Conservation (phyloP, 2,888 invertebrate species). For the Aporophyla lueneburgensis region DNA sequence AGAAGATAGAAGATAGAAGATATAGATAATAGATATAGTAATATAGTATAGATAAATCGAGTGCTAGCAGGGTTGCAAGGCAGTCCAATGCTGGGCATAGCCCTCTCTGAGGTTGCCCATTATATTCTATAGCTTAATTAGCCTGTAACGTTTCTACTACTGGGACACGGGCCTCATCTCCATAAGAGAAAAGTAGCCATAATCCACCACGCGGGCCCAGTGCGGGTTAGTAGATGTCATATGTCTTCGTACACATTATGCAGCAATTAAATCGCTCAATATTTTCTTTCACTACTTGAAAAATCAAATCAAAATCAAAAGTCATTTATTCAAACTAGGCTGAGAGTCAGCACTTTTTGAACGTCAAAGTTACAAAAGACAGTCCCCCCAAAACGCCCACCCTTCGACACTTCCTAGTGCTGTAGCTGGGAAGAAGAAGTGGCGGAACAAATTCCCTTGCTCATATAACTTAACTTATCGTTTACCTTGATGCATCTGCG, state of each 20-base stretch:
- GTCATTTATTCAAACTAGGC: too few relatives aligned
- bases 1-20: too few relatives aligned
- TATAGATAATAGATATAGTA: too few relatives aligned
- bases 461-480: not conserved
- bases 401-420: too few relatives aligned
- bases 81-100: not conserved
- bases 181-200: not conserved
- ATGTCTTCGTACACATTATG: not conserved
- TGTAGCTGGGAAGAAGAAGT: too few relatives aligned
- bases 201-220: not conserved
- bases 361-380: too few relatives aligned
- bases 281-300: not conserved
- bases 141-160: not conserved
- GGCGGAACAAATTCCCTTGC: too few relatives aligned
- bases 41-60: too few relatives aligned
- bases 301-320: too few relatives aligned
- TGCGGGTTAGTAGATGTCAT: not conserved
- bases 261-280: not conserved
- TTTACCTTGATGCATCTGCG: too few relatives aligned
- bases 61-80: not conserved
- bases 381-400: too few relatives aligned
- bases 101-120: not conserved
- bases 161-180: not conserved
- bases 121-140: not conserved
- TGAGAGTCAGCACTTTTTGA: too few relatives aligned